A percentile compares a stretch with the other conserved stretches of the same genome.
Evolutionary conservation across 2,113 vertebrate genomes (phyloP).

Genomic region (Rhadina sibilatrix): DNA sequence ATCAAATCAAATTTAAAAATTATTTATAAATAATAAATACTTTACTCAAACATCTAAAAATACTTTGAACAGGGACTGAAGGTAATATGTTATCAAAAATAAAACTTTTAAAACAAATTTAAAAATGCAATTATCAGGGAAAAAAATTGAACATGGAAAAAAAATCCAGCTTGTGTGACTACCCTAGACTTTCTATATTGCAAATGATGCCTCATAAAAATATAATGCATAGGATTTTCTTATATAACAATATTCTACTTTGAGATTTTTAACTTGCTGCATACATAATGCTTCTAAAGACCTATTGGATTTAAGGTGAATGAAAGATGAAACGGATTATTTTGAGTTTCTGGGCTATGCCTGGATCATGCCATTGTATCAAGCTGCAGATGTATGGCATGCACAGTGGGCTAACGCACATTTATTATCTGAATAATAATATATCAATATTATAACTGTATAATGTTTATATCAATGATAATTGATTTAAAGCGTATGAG

Average conservation of each 20-base stretch:
- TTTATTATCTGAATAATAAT: background rate
- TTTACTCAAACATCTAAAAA: background rate
- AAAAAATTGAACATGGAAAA: background rate
- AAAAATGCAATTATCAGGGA: background rate
- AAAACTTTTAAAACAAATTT: fast-evolving
- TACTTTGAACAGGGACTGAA: background rate
- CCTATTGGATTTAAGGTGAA: background rate
- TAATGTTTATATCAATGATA: background rate
- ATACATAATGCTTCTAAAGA: background rate
- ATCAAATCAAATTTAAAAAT: background rate
- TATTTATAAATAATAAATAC: background rate
- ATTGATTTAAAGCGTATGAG: background rate
- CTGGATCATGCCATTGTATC: background rate
- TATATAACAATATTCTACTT: background rate
- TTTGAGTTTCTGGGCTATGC: background rate
- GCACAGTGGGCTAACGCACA: background rate
- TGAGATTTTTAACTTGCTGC: background rate
- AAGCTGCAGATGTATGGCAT: background rate
- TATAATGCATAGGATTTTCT: background rate
- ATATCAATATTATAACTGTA: background rate
- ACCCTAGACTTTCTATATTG: background rate
- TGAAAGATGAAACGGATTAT: background rate
- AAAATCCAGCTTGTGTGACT: background rate
- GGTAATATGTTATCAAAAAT: background rate
- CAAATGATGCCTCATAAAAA: background rate